Base-by-base conservation (phyloP, 2,797 vertebrate species). In the Florisuga fusca region DNA sequence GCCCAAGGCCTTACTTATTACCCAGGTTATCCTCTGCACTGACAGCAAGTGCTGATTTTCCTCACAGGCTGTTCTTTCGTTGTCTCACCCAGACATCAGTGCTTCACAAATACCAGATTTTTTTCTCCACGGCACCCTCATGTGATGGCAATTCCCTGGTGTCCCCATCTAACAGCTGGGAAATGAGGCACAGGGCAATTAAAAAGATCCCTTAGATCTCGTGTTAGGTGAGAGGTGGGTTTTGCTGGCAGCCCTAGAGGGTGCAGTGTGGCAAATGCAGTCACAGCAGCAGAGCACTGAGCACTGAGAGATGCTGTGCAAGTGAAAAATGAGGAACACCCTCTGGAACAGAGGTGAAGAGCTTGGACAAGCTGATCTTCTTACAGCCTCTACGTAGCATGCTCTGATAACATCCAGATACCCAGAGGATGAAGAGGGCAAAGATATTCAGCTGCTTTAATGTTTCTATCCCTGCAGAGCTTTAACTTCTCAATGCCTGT, bases 271-370 rank as follows among this genome's bases (percentile, higher is more conserved):
- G 31, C 0, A 0, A 61, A n/a, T 6, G 15, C 18, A 58, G 48
- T 15, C 46, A 34, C 45, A n/a, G 38, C 53, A 82, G 58, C 22
- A 36, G 34, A 77, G 22, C 41, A 46, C 51, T 10, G 50, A 75
- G 68, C 34, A 48, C 21, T 1, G 0, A 48, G n/a, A 27, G 19
- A 15, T 82, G 59, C 27, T 64, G 31, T 0, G 1, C 1, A 3
- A 67, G 55, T 4, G 2, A 75, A 48, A 80, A 69, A 64, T 22
- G 33, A 54, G 46, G 16, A 29, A 43, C 29, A 59, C 1, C 0
- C 21, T 51, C 48, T 64, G 57, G 33, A 25, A 36, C 19, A n/a
- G n/a, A 63, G 21, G 19, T 34, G 33, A 51, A 63, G 22, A 80
- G 57, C 45, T 74, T 46, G 51, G 19, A 46, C 59, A 14, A 61